Evolutionary conservation across 2,797 vertebrate genomes (phyloP).

Genomic region (Peromyscus attwateri): DNA sequence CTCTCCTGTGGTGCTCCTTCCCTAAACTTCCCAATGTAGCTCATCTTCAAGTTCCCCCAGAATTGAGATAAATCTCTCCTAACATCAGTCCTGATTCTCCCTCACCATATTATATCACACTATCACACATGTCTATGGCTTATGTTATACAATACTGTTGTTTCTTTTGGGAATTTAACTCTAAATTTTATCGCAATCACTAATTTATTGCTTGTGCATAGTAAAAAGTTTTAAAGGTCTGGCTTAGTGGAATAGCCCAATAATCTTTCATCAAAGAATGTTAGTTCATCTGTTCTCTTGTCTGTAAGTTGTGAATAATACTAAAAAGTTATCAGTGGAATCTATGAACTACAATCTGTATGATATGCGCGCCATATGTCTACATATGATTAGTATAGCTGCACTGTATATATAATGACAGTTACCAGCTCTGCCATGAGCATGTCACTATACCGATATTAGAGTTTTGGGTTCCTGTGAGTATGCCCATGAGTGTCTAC

Average conservation of each 20-base stretch:
- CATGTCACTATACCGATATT: neutral
- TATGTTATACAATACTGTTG: neutral
- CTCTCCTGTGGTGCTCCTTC: neutral
- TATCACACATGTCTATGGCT: neutral
- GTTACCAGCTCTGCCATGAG: no score
- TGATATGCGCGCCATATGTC: neutral
- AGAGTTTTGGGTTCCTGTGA: neutral
- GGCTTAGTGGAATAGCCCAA: neutral
- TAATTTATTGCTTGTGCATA: neutral
- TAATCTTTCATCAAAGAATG: neutral
- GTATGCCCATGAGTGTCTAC: neutral
- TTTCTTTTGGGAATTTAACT: neutral
- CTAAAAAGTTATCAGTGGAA: neutral
- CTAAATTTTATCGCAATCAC: conserved; percentile 11
- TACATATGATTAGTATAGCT: neutral
- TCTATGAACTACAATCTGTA: neutral
- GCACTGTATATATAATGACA: neutral
- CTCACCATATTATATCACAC: no score
- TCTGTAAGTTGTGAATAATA: neutral
- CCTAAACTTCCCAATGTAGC: neutral
- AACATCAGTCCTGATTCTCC: neutral
- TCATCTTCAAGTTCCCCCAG: neutral
- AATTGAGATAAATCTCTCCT: neutral
- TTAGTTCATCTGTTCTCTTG: neutral
- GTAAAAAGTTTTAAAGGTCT: neutral